These are phyloP conservation scores for Bombus haemorrhoidalis DNA, from an alignment of 1,140 invertebrate genomes.

Conservation along the genomic window DNA sequence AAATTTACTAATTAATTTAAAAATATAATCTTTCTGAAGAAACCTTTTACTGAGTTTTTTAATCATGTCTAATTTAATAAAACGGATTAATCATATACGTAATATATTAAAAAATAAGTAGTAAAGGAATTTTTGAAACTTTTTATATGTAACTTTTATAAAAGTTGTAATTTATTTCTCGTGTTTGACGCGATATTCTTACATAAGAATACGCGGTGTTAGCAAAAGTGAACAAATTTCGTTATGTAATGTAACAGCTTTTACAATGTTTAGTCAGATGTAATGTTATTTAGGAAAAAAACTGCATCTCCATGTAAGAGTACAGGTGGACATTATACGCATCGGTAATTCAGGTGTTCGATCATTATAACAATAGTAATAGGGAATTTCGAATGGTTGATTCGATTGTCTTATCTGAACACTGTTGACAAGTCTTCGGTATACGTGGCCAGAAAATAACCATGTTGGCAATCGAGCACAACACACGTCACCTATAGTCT, in stretches of 20 bases:
- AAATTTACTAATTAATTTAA: no score
- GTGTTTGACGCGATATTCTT: not conserved
- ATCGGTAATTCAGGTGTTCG: slow-evolving; percentile 4
- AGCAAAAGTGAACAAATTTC: not conserved
- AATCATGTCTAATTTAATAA: not conserved
- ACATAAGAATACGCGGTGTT: slow-evolving; percentile 3
- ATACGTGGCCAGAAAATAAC: slow-evolving; percentile 56
- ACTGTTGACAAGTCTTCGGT: slow-evolving; percentile 9
- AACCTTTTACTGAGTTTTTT: not conserved
- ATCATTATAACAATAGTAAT: slow-evolving; percentile 45
- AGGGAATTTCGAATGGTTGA: not conserved
- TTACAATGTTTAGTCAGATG: not conserved
- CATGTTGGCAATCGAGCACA: slow-evolving; percentile 18
- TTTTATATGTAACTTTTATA: not conserved
- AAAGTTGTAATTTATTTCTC: not conserved
- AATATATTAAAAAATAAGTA: not conserved
- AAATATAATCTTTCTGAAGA: no score
- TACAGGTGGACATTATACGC: not conserved
- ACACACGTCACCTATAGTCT: slow-evolving; percentile 28
- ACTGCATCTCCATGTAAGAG: not conserved
- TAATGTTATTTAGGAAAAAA: not conserved
- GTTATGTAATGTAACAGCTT: not conserved
- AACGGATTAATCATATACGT: not conserved
- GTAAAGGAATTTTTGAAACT: not conserved
- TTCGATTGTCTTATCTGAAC: slow-evolving; percentile 47